A percentile compares a stretch with the other conserved stretches of the same genome.
phyloP scores from a whole-genome alignment of 2,113 vertebrate species.

The Sinosuthora webbiana region DNA sequence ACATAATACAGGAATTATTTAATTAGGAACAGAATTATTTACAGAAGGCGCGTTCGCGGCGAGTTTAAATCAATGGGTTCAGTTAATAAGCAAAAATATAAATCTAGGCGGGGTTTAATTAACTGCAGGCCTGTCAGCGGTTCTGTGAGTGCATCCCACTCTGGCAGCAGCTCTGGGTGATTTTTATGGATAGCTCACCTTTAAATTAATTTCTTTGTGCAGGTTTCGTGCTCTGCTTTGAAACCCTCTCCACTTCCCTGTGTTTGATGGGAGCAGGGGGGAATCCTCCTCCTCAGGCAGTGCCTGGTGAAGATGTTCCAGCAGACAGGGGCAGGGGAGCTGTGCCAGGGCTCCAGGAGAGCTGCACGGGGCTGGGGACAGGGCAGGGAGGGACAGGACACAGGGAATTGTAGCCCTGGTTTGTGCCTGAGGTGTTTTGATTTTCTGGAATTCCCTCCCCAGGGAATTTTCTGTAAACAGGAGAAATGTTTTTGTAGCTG shows the following conservation, averaged over 20 bases:
- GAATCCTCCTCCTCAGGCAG: neutral
- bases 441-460: too few species aligned
- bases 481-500: too few species aligned
- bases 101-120: neutral
- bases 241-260: too few species aligned
- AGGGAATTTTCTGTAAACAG: too few species aligned
- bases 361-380: neutral
- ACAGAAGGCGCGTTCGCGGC: neutral
- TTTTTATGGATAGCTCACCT: neutral
- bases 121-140: neutral
- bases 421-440: too few species aligned
- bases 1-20: neutral
- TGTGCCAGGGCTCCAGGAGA: neutral
- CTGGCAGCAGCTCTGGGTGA: neutral
- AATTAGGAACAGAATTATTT: slow-evolving; percentile 22
- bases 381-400: neutral
- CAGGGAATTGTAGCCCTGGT: neutral
- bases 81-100: neutral
- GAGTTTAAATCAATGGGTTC: neutral
- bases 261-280: neutral
- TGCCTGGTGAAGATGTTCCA: neutral
- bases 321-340: neutral
- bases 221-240: neutral
- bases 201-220: neutral
- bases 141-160: neutral